Evolutionary conservation across 2,113 vertebrate genomes (phyloP).

Genomic region (Potamarius usumacintae): DNA sequence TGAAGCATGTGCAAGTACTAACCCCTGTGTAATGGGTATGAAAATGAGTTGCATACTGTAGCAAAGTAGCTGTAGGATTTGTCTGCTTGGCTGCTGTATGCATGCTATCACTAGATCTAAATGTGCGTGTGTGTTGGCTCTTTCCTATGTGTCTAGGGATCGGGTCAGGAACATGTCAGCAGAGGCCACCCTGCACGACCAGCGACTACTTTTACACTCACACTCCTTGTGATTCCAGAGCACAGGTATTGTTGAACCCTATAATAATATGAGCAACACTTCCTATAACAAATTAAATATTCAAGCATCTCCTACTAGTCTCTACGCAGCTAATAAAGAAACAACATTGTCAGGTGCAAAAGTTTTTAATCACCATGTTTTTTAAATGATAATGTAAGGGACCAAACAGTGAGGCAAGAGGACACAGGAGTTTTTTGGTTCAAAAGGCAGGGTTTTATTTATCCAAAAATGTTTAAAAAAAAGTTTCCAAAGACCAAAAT

Average conservation of each 20-base stretch:
- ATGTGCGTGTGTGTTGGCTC: conserved; percentile 28
- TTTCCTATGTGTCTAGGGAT: conserved; percentile 62
- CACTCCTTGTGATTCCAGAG: conserved; percentile 80
- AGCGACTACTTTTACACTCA: conserved; percentile 94
- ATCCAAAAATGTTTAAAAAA: too few relatives aligned
- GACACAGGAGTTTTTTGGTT: too few relatives aligned
- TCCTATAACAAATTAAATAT: not conserved
- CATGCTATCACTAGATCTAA: conserved; percentile 59
- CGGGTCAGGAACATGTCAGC: conserved; percentile 81
- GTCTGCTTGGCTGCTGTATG: conserved; percentile 10
- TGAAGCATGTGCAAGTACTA: conserved; percentile 38
- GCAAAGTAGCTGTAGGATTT: conserved; percentile 11
- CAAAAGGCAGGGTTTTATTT: too few relatives aligned
- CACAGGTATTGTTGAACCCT: conserved; percentile 74
- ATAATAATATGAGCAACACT: not conserved
- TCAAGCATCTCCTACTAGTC: not conserved
- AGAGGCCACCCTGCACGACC: conserved; percentile 81
- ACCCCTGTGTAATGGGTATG: conserved; percentile 44
- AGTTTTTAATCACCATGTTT: not conserved
- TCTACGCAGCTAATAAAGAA: not conserved
- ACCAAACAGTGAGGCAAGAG: not conserved
- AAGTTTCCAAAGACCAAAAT: too few relatives aligned
- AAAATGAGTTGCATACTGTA: conserved; percentile 32
- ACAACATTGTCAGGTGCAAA: not conserved
- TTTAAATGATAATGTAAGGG: not conserved